These are phyloP conservation scores for Diabrotica balteata DNA, from an alignment of 2,888 invertebrate species.

Conservation along the genomic window DNA sequence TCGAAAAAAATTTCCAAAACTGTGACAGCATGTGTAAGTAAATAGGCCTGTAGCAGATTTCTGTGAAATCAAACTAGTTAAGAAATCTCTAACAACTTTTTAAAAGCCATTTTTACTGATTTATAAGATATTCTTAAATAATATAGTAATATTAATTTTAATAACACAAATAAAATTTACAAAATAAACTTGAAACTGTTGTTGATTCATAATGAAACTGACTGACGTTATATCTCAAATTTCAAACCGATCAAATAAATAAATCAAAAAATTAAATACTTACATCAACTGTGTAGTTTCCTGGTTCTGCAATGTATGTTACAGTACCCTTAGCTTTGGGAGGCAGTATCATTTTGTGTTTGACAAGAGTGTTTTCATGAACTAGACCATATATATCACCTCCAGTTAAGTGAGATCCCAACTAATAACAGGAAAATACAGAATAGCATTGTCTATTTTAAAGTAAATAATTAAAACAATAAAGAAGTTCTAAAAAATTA, in stretches of 20 bases:
- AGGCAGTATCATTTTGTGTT: constrained; percentile 95
- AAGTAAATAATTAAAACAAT: constrained; percentile 8
- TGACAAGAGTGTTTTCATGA: constrained; percentile 96
- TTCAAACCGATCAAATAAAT: constrained; percentile 16
- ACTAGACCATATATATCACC: constrained; percentile 97
- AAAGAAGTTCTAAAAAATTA: constrained; percentile 1
- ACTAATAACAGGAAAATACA: constrained; percentile 60
- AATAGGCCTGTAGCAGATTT: too few relatives aligned
- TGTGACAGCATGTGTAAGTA: too few relatives aligned
- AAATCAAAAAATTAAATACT: constrained; percentile 55
- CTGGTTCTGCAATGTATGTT: constrained; percentile 91
- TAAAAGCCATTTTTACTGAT: too few relatives aligned
- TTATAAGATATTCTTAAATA: too few relatives aligned
- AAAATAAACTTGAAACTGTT: too few relatives aligned
- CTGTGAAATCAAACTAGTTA: too few relatives aligned
- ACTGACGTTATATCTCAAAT: too few relatives aligned
- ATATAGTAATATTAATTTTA: too few relatives aligned
- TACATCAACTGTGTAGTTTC: constrained; percentile 92
- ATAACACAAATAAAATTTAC: too few relatives aligned
- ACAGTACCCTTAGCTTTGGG: constrained; percentile 96
- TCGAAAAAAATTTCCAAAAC: too few relatives aligned
- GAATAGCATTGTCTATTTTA: constrained; percentile 1
- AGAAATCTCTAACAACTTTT: too few relatives aligned
- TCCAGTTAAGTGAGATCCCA: constrained; percentile 97
- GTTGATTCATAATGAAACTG: too few relatives aligned